Evolutionary conservation across 2,113 vertebrate genomes (phyloP), one percentile per base, ranked within the genome.

Genomic region (Tetraodon nigroviridis): DNA sequence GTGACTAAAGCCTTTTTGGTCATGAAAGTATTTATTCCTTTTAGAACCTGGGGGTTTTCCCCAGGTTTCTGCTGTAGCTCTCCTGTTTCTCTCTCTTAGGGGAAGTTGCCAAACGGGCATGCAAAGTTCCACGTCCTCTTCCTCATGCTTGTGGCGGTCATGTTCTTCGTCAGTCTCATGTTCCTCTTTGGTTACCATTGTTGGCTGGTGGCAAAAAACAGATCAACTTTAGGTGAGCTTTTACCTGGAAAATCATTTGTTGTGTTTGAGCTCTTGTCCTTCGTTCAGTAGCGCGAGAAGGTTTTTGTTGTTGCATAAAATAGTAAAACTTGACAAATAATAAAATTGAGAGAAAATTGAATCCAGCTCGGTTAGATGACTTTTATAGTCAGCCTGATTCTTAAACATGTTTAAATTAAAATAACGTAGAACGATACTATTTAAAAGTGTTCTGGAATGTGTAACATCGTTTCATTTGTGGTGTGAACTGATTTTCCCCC

Each of bases 101-200:
- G 92, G 41, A 92, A 93, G 13, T 88, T 98, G 66, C 86, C 91
- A 27, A 94, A 94, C 21, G 91, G 88, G 6, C 92, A 88, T 1
- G 95, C 94, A 71, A 98, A 98, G 87, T 98, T 98, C 79, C 97
- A 99, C 3, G 89, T 98, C 54, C 92, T 99, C 66, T 98, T 98
- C 84, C 94, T 98, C 46, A 92, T 99, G 84, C 97, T 99, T 67
- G 93, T 98, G 87, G 93, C 95, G 0, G 84, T 98, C 87, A 98
- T 98, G 95, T 98, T 99, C 87, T 96, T 97, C 17, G 91, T 98
- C 24, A 98, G 95, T 90, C 94, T 98, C 61, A 90, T 96, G 92
- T 98, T 97, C 83, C 93, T 99, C 17, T 97, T 99, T 76, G 91
- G 93, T 66, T 99, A 98, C 79, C 97, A 98, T 60, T 98, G 96